Percentiles rank a stretch among this genome's conserved stretches.
phyloP scores from a whole-genome alignment of 2,888 invertebrate genomes.

The Balanococcus diminutus region DNA sequence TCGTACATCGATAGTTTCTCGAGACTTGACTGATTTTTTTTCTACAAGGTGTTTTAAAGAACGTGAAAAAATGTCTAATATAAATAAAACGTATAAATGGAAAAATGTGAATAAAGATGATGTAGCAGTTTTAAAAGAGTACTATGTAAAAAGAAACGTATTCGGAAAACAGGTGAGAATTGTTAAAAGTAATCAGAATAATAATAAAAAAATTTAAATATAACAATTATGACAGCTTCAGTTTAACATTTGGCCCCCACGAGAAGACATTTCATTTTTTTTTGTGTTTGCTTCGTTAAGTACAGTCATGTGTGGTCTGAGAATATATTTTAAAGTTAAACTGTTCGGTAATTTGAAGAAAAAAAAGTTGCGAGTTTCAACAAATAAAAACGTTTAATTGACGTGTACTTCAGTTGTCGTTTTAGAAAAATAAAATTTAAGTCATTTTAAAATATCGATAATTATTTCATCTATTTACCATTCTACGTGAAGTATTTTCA shows the following conservation, averaged over 20 bases:
- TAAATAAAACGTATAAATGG: constrained; percentile 42
- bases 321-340: not conserved
- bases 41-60: constrained; percentile 2
- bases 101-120: constrained; percentile 43
- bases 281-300: constrained; percentile 33
- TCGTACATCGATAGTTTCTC: not conserved
- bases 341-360: constrained; percentile 2
- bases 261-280: constrained; percentile 47
- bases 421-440: not conserved
- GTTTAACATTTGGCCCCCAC: constrained; percentile 52
- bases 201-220: constrained; percentile 55
- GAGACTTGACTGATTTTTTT: not conserved
- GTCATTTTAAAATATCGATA: not conserved
- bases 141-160: constrained; percentile 42
- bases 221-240: constrained; percentile 54
- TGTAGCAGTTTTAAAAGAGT: constrained; percentile 38
- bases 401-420: not conserved
- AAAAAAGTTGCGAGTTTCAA: constrained; percentile 6
- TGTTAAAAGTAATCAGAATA: constrained; percentile 53
- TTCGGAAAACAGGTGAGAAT: constrained; percentile 53
- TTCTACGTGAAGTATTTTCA: not conserved
- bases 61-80: constrained; percentile 43
- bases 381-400: not conserved
- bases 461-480: not conserved
- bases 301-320: constrained; percentile 45